These are phyloP conservation scores for Dendrophyllia cribrosa DNA, from an alignment of 64 coral and sea anemone genomes.

Conservation along the genomic window DNA sequence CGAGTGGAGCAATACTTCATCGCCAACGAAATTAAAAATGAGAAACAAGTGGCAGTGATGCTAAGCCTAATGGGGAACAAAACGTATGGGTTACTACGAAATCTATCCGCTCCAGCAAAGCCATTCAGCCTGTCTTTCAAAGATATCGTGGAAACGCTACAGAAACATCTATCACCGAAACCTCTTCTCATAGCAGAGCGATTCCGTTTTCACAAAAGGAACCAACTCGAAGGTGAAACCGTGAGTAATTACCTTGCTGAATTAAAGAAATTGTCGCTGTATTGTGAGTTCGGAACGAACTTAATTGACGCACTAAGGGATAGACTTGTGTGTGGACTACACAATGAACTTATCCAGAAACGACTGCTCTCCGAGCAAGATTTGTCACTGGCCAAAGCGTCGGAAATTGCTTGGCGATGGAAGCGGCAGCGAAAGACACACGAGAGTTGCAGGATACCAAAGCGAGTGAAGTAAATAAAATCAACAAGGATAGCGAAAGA, in stretches of 20 bases:
- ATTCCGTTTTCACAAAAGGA: constrained; percentile 40
- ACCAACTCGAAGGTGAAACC: constrained; percentile 41
- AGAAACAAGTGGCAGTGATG: too few species aligned
- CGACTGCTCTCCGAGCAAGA: background rate
- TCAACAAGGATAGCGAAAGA: background rate
- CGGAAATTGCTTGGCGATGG: background rate
- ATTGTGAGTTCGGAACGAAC: constrained; percentile 7
- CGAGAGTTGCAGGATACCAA: background rate
- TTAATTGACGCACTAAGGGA: background rate
- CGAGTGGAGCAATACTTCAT: constrained; percentile 18
- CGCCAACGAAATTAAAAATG: too few species aligned
- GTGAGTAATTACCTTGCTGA: background rate
- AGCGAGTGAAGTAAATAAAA: constrained; percentile 7
- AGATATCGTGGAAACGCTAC: constrained; percentile 23
- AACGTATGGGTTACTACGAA: constrained; percentile 36
- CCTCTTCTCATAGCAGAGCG: too few species aligned
- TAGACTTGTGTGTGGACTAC: constrained; percentile 8
- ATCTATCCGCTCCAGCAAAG: constrained; percentile 30
- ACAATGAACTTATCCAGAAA: background rate
- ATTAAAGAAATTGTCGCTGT: constrained; percentile 16
- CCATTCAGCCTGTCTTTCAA: constrained; percentile 18
- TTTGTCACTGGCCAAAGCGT: background rate
- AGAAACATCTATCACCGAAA: constrained; percentile 10
- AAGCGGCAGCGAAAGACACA: background rate
- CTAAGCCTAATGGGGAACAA: too few species aligned